Evolutionary conservation across 2,797 vertebrate species (phyloP).

Genomic region (Lithobates pipiens): DNA sequence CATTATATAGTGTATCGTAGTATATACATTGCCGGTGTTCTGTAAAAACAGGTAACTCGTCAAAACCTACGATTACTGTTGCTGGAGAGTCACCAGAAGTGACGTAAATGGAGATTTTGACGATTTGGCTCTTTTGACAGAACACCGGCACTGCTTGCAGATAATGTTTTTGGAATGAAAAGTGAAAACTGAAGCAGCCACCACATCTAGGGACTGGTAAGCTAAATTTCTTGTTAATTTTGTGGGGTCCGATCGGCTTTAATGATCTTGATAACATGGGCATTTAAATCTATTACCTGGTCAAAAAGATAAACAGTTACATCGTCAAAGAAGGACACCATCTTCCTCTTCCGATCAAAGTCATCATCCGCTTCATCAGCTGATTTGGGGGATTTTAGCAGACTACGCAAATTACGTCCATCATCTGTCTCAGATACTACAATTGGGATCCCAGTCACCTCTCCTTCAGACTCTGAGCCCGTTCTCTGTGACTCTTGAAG

Average conservation of each 20-base stretch:
- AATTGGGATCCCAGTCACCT: slow-evolving; percentile 83
- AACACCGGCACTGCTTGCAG: no score
- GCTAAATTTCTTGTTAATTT: neutral
- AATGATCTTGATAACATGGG: neutral
- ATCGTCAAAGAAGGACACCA: slow-evolving; percentile 95
- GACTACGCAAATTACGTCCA: slow-evolving; percentile 86
- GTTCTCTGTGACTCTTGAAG: slow-evolving; percentile 76
- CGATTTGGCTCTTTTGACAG: no score
- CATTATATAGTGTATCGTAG: no score
- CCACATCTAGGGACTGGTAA: no score
- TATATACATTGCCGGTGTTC: no score
- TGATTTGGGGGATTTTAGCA: slow-evolving; percentile 89
- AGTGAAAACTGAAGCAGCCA: no score
- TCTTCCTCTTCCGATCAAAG: slow-evolving; percentile 82
- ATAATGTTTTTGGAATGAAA: no score
- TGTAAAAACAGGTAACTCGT: no score
- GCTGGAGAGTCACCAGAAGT: no score
- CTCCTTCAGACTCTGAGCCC: slow-evolving; percentile 80
- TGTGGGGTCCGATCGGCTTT: neutral
- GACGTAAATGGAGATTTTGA: no score
- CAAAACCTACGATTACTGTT: no score
- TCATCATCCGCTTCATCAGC: slow-evolving; percentile 83
- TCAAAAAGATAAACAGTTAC: slow-evolving; percentile 96
- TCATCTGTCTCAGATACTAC: slow-evolving; percentile 90
- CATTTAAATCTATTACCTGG: slow-evolving; percentile 79